These are phyloP conservation scores for Rotaria macrura DNA, from an alignment of 2,888 invertebrate genomes.

Conservation along the genomic window DNA sequence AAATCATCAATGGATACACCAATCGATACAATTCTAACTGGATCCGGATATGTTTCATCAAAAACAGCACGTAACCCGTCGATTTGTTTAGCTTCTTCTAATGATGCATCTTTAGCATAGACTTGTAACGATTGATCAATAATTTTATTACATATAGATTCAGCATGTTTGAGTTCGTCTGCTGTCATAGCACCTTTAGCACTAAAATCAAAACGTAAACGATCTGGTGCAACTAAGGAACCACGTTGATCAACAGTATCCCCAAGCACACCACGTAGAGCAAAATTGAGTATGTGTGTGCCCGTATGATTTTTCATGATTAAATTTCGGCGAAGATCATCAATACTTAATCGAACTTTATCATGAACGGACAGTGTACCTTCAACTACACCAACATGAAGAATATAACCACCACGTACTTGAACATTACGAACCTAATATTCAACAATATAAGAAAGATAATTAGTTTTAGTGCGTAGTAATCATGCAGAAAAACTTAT, in stretches of 20 bases:
- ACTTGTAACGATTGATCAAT: slow-evolving; percentile 67
- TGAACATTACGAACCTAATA: slow-evolving; percentile 40
- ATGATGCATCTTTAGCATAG: slow-evolving; percentile 72
- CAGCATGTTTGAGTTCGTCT: slow-evolving; percentile 74
- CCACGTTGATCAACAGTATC: slow-evolving; percentile 87
- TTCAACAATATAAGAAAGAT: not conserved
- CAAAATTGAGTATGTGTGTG: slow-evolving; percentile 90
- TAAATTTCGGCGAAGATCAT: slow-evolving; percentile 62
- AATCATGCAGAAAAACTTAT: too few relatives aligned
- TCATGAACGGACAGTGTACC: slow-evolving; percentile 57
- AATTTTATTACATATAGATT: slow-evolving; percentile 66
- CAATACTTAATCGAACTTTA: slow-evolving; percentile 26
- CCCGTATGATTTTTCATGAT: slow-evolving; percentile 99
- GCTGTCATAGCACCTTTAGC: slow-evolving; percentile 67
- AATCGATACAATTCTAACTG: slow-evolving; percentile 72
- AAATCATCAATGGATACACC: slow-evolving; percentile 81
- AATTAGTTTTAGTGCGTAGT: too few relatives aligned
- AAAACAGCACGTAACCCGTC: slow-evolving; percentile 71
- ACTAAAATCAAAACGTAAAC: slow-evolving; percentile 90
- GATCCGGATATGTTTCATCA: slow-evolving; percentile 92
- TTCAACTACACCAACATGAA: slow-evolving; percentile 77
- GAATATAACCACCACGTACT: slow-evolving; percentile 83
- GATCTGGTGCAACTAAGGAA: slow-evolving; percentile 89
- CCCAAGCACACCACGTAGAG: slow-evolving; percentile 74
- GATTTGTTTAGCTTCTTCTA: slow-evolving; percentile 73